Evolutionary conservation across 2,888 invertebrate species (phyloP).

Genomic region (Cordylochernes scorpioides): DNA sequence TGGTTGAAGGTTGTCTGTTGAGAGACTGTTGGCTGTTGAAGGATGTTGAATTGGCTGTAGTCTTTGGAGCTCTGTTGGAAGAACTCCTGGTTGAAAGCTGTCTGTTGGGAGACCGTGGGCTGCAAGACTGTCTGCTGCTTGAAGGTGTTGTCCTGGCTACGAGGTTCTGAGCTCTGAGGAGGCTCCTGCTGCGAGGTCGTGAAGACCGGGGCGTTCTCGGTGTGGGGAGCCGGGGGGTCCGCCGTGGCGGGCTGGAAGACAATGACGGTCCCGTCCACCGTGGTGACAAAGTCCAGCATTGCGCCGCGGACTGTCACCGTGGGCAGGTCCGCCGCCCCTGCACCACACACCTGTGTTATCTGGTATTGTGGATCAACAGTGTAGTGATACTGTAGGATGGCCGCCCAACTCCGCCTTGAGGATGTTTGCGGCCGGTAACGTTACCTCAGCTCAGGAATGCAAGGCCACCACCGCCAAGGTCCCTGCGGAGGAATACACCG

Average conservation of each 20-base stretch:
- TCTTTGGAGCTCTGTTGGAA: too few species aligned
- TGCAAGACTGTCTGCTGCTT: conserved; percentile 4
- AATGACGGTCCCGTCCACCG: conserved; percentile 83
- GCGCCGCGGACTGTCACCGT: conserved; percentile 79
- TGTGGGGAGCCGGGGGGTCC: not conserved
- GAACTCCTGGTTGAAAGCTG: conserved; percentile 3
- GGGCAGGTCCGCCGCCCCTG: conserved; percentile 28
- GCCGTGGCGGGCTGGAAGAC: conserved; percentile 38
- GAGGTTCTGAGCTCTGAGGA: conserved; percentile 1
- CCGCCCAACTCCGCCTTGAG: too few species aligned
- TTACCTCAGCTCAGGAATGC: too few species aligned
- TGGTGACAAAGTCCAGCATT: conserved; percentile 78
- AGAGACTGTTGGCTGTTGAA: conserved; percentile 4
- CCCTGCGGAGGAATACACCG: too few species aligned
- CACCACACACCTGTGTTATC: too few species aligned
- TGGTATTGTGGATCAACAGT: too few species aligned
- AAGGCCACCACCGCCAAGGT: too few species aligned
- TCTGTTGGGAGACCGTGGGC: conserved; percentile 4
- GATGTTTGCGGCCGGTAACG: too few species aligned
- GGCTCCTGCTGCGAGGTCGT: not conserved
- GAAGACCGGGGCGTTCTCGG: conserved; percentile 2
- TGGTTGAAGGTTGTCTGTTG: too few species aligned
- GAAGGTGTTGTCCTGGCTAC: conserved; percentile 2
- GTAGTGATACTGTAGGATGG: too few species aligned
- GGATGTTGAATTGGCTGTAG: too few species aligned